Percentiles rank a stretch among this genome's conserved stretches.
Evolutionary conservation across 2,888 invertebrate species (phyloP).

Genomic region (Mycogona germanica): DNA sequence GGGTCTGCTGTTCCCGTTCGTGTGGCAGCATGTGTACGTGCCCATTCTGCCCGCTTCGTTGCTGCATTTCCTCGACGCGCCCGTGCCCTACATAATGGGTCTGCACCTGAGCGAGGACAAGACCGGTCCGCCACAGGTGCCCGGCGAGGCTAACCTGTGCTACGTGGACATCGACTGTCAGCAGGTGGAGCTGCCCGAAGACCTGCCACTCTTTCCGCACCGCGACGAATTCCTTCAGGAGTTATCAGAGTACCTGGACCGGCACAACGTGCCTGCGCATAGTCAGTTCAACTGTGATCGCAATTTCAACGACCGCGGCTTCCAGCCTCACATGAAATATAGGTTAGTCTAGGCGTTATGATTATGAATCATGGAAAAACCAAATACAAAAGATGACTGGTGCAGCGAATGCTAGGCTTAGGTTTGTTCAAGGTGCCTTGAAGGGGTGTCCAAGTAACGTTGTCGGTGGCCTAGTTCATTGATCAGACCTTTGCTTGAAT

Average conservation of each 20-base stretch:
- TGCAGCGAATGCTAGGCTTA: too few species aligned
- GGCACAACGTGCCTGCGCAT: slow-evolving; percentile 41
- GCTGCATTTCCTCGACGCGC: slow-evolving; percentile 95
- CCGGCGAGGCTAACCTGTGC: slow-evolving; percentile 61
- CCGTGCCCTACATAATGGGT: slow-evolving; percentile 99
- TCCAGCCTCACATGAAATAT: slow-evolving; percentile 12
- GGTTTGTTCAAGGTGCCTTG: too few species aligned
- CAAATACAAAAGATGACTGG: too few species aligned
- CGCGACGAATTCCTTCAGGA: slow-evolving; percentile 75
- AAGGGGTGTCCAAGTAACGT: too few species aligned
- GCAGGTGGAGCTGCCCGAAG: slow-evolving; percentile 86
- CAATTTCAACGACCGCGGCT: slow-evolving; percentile 9
- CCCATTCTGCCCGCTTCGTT: slow-evolving; percentile 91
- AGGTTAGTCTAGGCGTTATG: too few species aligned
- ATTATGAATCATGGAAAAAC: too few species aligned
- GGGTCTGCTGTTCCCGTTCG: slow-evolving; percentile 80
- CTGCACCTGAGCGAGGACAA: slow-evolving; percentile 35
- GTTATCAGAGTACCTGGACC: slow-evolving; percentile 48
- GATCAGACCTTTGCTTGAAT: too few species aligned
- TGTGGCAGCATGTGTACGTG: slow-evolving; percentile 98
- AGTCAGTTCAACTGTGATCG: slow-evolving; percentile 4
- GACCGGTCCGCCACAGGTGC: slow-evolving; percentile 23
- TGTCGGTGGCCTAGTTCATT: too few species aligned
- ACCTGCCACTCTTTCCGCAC: slow-evolving; percentile 86
- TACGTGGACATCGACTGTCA: slow-evolving; percentile 92